Conservation (phyloP, 35 echinoderm and acorn worm species). For the Apostichopus japonicus region DNA sequence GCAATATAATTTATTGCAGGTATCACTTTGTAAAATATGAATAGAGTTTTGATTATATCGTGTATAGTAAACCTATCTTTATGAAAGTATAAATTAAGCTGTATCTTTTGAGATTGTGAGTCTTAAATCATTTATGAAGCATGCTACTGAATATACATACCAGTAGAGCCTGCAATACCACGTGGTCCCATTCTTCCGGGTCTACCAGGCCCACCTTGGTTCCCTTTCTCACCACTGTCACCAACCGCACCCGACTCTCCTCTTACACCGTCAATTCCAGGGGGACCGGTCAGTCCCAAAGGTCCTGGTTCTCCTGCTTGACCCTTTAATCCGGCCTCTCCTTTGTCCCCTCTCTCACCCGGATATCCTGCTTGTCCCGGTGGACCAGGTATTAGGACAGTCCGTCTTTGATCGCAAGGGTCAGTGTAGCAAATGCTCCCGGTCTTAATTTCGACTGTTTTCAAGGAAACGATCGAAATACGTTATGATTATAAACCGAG, state of each 20-base stretch:
- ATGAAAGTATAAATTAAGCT: too few relatives aligned
- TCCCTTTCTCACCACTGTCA: not conserved
- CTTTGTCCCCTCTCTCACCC: not conserved
- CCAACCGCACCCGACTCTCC: not conserved
- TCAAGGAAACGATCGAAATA: not conserved
- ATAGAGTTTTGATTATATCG: too few relatives aligned
- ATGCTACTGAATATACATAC: not conserved
- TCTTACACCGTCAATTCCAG: not conserved
- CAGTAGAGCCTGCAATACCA: not conserved
- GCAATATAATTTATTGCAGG: too few relatives aligned
- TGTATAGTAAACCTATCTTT: too few relatives aligned
- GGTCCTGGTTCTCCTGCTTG: not conserved
- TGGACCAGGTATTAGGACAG: constrained; percentile 24
- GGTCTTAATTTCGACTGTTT: not conserved
- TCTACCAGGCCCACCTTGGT: not conserved
- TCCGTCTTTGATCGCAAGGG: constrained; percentile 25
- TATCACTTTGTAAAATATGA: too few relatives aligned
- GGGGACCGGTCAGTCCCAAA: not conserved
- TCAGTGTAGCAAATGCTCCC: constrained; percentile 22
- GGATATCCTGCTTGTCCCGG: constrained; percentile 9
- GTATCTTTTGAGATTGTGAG: too few relatives aligned
- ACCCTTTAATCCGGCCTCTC: not conserved
- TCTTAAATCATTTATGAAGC: too few relatives aligned
- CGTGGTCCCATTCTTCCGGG: not conserved
- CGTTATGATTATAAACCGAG: too few relatives aligned